These are phyloP conservation scores for Oxyteleia sp. DNA, from an alignment of 2,888 invertebrate species.

Conservation along the genomic window DNA sequence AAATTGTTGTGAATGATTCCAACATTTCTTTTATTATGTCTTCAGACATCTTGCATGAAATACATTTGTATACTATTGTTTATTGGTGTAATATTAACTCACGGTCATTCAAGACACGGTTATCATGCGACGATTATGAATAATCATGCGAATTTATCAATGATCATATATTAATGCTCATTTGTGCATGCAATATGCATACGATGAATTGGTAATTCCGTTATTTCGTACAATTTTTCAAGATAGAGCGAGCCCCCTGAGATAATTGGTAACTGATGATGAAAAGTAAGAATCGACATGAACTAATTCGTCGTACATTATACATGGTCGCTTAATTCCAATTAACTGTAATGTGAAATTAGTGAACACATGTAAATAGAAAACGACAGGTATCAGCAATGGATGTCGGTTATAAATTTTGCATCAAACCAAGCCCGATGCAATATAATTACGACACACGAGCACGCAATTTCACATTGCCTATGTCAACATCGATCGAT, in stretches of 20 bases:
- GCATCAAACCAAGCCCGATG: slow-evolving; percentile 6
- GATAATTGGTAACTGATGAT: not conserved
- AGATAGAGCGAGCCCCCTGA: not conserved
- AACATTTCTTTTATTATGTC: not conserved
- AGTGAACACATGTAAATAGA: not conserved
- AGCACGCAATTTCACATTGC: slow-evolving; percentile 15
- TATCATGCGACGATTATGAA: slow-evolving; percentile 28
- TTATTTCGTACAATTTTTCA: not conserved
- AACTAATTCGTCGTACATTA: not conserved
- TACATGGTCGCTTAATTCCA: not conserved
- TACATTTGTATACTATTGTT: not conserved
- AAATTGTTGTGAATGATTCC: not conserved
- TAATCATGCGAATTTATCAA: slow-evolving; percentile 38
- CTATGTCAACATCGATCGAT: slow-evolving; percentile 20
- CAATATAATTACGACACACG: slow-evolving; percentile 25
- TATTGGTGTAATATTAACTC: not conserved
- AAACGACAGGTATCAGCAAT: slow-evolving; percentile 10
- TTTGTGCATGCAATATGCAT: not conserved
- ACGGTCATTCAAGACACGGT: slow-evolving; percentile 9
- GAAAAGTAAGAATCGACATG: not conserved
- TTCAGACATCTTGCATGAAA: not conserved
- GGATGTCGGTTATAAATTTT: slow-evolving; percentile 23
- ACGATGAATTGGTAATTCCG: slow-evolving; percentile 1
- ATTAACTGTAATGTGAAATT: no score
- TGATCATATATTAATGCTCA: slow-evolving; percentile 24